phyloP scores from a whole-genome alignment of 2,113 vertebrate genomes.

The Polyodon spathula region DNA sequence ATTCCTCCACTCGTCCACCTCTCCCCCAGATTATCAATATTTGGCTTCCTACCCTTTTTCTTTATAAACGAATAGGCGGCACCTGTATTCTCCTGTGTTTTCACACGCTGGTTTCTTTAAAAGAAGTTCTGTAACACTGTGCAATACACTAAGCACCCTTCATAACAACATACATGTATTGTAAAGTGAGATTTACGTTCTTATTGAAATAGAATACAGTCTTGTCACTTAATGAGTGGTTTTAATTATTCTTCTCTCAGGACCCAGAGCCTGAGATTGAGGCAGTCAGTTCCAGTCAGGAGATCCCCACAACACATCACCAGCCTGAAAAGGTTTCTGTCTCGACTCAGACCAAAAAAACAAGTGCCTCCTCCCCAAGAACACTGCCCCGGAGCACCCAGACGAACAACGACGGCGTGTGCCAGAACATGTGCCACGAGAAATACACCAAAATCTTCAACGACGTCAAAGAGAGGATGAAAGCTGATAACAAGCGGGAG shows the following conservation, averaged over 20 bases:
- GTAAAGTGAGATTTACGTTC: too few relatives aligned
- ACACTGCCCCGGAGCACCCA: slow-evolving; percentile 86
- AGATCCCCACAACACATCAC: slow-evolving; percentile 81
- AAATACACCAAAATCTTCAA: slow-evolving; percentile 98
- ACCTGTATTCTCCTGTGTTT: too few relatives aligned
- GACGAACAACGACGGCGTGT: slow-evolving; percentile 77
- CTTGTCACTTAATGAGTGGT: not conserved
- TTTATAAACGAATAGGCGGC: too few relatives aligned
- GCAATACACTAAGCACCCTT: too few relatives aligned
- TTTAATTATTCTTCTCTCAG: slow-evolving; percentile 38
- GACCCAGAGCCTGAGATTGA: slow-evolving; percentile 95
- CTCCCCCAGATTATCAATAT: too few relatives aligned
- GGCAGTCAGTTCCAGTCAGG: slow-evolving; percentile 97
- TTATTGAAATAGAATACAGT: not conserved
- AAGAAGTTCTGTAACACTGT: too few relatives aligned
- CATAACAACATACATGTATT: too few relatives aligned
- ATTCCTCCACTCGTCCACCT: too few relatives aligned
- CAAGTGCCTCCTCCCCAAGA: slow-evolving; percentile 75
- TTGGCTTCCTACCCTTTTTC: too few relatives aligned
- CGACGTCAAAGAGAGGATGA: slow-evolving; percentile 97
- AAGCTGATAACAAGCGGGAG: slow-evolving; percentile 93
- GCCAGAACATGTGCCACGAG: slow-evolving; percentile 97
- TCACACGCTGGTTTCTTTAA: too few relatives aligned
- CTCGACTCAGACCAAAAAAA: slow-evolving; percentile 95
- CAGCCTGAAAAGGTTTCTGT: slow-evolving; percentile 90